Evolutionary conservation across 2,113 vertebrate genomes (phyloP), one percentile per base, ranked within the genome.

Genomic region (Phyllopteryx taeniolatus): DNA sequence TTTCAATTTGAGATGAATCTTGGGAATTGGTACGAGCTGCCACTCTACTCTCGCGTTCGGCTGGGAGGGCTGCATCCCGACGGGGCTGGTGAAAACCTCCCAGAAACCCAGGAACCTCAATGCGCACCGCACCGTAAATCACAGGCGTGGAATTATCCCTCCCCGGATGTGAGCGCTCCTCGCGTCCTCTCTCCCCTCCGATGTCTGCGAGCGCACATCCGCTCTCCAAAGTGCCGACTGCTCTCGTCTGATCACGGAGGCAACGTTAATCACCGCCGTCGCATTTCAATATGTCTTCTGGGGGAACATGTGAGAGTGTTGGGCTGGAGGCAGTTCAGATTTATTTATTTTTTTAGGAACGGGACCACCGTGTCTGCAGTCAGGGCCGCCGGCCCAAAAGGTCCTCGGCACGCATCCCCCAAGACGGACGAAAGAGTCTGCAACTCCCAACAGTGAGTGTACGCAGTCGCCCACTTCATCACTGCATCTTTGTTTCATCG

Each of bases 291-390:
- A 57, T 0, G 35, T 39, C 67, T 43, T 69, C 31, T 57, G 70
- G 74, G 68, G 43, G 68, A 80, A 47, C 60, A 66, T 79, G 83
- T 82, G 71, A 86, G 83, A 57, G 78, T 72, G 31, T 72, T 35
- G 62, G 67, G 57, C 67, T 63, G 39, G 57, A 76, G 84, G 73
- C 66, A 77, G 75, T 85, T 78, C 76, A 77, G 79, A 79, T 86
- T 94, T 94, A 2, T 93, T 91, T 93, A 10, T 56, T 56, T 22
- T 9, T 10, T 90, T 88, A 89, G 90, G 88, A 89, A 79, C 87
- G 87, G 88, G 94, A 94, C 94, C 94, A 94, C 93, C 90, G 84
- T 90, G 91, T 85, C 87, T 85, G 89, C 76, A 87, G 85, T 85
- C 82, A 80, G 68, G 82, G 75, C 72, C 85, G 78, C 77, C 78